Evolutionary conservation across 2,888 invertebrate genomes (phyloP), one percentile per base, ranked within the genome.

Genomic region (Lapara coniferarum): DNA sequence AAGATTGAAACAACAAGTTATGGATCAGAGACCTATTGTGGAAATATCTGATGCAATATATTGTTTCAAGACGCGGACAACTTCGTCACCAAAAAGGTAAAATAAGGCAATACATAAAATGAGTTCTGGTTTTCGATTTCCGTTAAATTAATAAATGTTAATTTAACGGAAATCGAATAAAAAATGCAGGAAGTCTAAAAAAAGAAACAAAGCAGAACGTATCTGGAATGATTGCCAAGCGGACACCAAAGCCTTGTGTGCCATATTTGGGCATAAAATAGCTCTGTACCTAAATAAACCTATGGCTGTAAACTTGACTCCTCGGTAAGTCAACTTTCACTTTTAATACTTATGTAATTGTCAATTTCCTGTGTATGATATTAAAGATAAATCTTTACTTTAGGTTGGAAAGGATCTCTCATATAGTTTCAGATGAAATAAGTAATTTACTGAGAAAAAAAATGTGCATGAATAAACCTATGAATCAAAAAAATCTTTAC

Each of bases 11-110:
- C 83, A 86, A 72, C 82, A 86, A 7, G 78, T 92, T 25, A 78
- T 85, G 80, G 87, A 91, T 75, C 83, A 89, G 77, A 84, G 72
- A 25, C 88, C 90, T 2, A 73, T 89, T 51, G 85, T 87, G 0
- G 74, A 85, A 72, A 83, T 92, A 72, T 71, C 85, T 19, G 91
- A 93, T 52, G 92, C 93, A 52, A 76, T 90, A 66, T 72, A 79
- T 71, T 88, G 85, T 79, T 92, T 92, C 71, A 83, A 85, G 81
- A 81, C 69, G 52, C 67, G 71, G 70, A 85, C 74, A 75, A 58
- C 71, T 46, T 66, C 69, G 58, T 66, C 72, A 68, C 16, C 70
- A 12, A 80, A 79, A 73, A 75, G 72, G 77, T 76, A 75, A 67
- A 66, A n/a, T 37, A 13, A 6, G 55, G 8, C 30, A 19, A 49